Evolutionary conservation across 2,888 invertebrate species (phyloP).

Genomic region (Nemapogon koenigi): DNA sequence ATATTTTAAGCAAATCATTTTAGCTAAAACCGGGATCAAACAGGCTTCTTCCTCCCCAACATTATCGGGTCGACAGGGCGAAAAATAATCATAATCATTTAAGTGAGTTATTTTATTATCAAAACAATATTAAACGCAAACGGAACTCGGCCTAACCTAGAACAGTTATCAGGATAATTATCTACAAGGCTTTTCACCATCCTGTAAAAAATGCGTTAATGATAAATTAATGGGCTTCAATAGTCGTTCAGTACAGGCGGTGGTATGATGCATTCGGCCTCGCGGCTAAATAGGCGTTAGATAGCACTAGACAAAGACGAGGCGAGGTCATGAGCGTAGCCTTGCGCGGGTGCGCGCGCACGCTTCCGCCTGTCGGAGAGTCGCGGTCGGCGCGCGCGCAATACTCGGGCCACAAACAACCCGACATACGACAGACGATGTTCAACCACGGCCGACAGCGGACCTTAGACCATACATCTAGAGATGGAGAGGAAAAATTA

Average conservation of each 20-base stretch:
- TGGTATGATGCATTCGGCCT: conserved; percentile 60
- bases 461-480: conserved; percentile 24
- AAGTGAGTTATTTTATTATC: no score
- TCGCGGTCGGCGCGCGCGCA: conserved; percentile 55
- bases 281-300: conserved; percentile 59
- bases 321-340: conserved; percentile 64
- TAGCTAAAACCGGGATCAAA: no score
- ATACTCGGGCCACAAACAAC: conserved; percentile 18
- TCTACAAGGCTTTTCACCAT: conserved; percentile 27
- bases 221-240: conserved; percentile 20
- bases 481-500: no score
- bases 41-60: no score
- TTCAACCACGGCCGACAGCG: conserved; percentile 26
- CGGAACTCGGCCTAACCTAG: conserved; percentile 3
- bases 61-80: no score
- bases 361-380: conserved; percentile 25
- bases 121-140: neutral
- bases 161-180: conserved; percentile 28
- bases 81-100: no score
- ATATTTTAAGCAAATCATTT: no score
- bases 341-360: conserved; percentile 58
- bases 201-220: conserved; percentile 9
- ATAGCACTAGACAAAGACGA: conserved; percentile 63
- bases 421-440: conserved; percentile 19
- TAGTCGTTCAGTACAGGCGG: conserved; percentile 28